Base-by-base conservation (phyloP, 2,797 vertebrate genomes). In the Smutsia gigantea region DNA sequence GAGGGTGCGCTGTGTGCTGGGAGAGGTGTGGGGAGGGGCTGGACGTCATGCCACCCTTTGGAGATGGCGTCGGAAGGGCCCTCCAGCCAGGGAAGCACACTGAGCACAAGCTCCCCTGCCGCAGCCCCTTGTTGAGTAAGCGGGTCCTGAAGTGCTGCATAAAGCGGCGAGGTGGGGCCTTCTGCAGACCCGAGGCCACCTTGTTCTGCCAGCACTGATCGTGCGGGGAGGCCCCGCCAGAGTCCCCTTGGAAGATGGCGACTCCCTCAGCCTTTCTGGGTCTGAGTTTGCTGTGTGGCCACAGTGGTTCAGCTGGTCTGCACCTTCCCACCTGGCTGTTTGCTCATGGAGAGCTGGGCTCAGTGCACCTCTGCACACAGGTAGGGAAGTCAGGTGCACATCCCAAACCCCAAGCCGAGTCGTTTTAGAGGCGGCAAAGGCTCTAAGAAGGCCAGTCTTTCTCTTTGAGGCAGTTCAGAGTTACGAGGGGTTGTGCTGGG, bases 61-160 rank as follows among this genome's bases (percentile, higher is more conserved):
- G 97, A 68, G 79, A 90, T 69, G 79, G 95, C 87, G 2, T 53
- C 95, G 94, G 96, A 96, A 63, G 95, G 94, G 95, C 97, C 57
- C 34, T 77, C 87, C 90, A 51, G 72, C 25, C 0, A 66, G 66
- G 86, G 90, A 93, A 85, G 96, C 97, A 57, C 89, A 92, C 95
- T 59, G 97, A 97, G 97, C 95, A 90, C 98, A 90, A 86, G 98
- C 96, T 97, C 98, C 83, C 97, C 96, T 96, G 98, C 77, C 10
- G 81, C 98, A 85, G 96, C 97, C 95, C 97, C 93, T 97, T 97
- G 98, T 97, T 95, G 94, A 86, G 57, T 97, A 97, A 98, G 98
- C 94, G 93, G 98, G 97, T 98, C 97, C 98, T 94, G 97, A 97
- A 97, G 96, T 95, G 95, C 92, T 57, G 95, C 97, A 93, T 92